phyloP scores from a whole-genome alignment of 2,888 invertebrate genomes.

The Melanostoma scalare region DNA sequence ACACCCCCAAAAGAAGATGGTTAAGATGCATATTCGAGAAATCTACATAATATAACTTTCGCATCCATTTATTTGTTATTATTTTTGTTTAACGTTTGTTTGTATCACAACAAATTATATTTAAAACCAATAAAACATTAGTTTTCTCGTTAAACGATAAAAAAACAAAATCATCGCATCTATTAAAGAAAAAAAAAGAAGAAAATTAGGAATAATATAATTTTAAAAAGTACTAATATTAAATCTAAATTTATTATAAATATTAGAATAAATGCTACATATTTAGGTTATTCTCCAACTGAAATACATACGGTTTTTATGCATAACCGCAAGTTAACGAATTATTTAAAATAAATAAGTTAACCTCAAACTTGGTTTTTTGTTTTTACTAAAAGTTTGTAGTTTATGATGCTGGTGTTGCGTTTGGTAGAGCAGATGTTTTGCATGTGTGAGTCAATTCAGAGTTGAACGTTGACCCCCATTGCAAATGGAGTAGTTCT shows the following conservation, averaged over 20 bases:
- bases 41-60: constrained; percentile 61
- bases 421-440: too few species aligned
- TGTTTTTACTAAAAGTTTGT: too few species aligned
- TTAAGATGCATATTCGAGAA: constrained; percentile 83
- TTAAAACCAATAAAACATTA: constrained; percentile 51
- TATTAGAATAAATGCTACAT: constrained; percentile 59
- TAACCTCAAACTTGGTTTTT: constrained; percentile 32
- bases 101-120: constrained; percentile 63
- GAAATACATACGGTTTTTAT: constrained; percentile 34
- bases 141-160: constrained; percentile 36
- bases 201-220: constrained; percentile 41
- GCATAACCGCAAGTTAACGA: constrained; percentile 37
- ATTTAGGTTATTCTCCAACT: constrained; percentile 68
- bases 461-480: too few species aligned
- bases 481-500: too few species aligned
- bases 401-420: too few species aligned
- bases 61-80: constrained; percentile 65
- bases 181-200: constrained; percentile 43
- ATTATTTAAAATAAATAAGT: constrained; percentile 58
- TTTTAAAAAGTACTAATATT: constrained; percentile 59
- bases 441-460: too few species aligned
- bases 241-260: constrained; percentile 66
- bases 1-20: constrained; percentile 96
- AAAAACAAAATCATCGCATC: constrained; percentile 61
- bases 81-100: constrained; percentile 69